Base-by-base conservation (phyloP, 2,888 invertebrate genomes). In the Ceratothoa steindachneri region DNA sequence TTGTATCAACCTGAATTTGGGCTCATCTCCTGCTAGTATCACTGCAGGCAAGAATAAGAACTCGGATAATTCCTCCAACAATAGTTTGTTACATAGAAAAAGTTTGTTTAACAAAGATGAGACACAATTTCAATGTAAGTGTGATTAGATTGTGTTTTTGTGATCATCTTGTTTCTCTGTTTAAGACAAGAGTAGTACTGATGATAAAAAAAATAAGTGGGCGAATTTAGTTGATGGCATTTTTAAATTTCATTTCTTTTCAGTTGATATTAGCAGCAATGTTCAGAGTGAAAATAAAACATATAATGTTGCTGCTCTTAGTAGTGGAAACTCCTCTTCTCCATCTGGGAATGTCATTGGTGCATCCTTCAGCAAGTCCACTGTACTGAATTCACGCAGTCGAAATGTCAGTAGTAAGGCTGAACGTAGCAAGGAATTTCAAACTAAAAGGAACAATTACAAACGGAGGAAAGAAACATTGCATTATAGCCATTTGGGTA, bases 1-100 rank as follows among this genome's bases (percentile, higher is more conserved):
- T 2, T 75, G 72, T 69, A 75, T 75, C 69, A 75, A 75, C 69
- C 5, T 7, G 7, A 60, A 60, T 24, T 24, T 24, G 22, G 22
- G 60, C 5, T 30, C 71, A n/a, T 4, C 51, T 4, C 27, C 67
- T 30, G 53, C 66, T 69, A 3, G 60, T 51, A 24, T 9, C 7
- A 71, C 60, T 2, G 15, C 22, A 5, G 5, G 41, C 29, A 41
- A 64, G 15, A 28, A 30, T n/a, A n/a, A 27, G 12, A 29, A 24
- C 55, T 5, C 72, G 1, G 55, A n/a, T 28, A 64, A 24, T 28
- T 27, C 29, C 55, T 53, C 55, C 15, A 55, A 30, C 67, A 67
- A 67, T 27, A 71, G 22, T 30, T 28, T 24, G 19, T 22, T 22
- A 15, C 55, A 69, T 52, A 24, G 29, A 52, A n/a, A 41, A 27